phyloP scores from a whole-genome alignment of 2,888 invertebrate genomes.

The Caenorhabditis virilis region DNA sequence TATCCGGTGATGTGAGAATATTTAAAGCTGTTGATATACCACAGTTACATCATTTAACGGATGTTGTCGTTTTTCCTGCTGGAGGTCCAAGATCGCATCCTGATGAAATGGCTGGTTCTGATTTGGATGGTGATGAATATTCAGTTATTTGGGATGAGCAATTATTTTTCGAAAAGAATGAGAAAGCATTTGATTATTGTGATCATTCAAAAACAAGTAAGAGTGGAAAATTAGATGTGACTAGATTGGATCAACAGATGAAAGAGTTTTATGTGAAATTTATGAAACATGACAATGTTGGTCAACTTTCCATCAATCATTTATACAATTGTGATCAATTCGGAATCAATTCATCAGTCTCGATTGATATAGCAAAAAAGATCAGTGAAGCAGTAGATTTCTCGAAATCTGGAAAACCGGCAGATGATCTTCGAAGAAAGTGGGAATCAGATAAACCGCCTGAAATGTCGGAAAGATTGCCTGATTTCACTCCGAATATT shows the following conservation, averaged over 20 bases:
- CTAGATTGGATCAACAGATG: slow-evolving; percentile 37
- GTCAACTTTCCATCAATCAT: slow-evolving; percentile 67
- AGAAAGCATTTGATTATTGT: slow-evolving; percentile 52
- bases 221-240: slow-evolving; percentile 7
- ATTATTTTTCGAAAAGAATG: slow-evolving; percentile 66
- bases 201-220: slow-evolving; percentile 10
- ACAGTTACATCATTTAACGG: slow-evolving; percentile 63
- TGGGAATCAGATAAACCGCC: no score
- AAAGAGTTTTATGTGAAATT: slow-evolving; percentile 68
- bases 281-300: slow-evolving; percentile 68
- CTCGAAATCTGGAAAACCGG: slow-evolving; percentile 45
- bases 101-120: no score
- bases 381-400: slow-evolving; percentile 66
- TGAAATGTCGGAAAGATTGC: slow-evolving; percentile 32
- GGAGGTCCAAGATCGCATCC: slow-evolving; percentile 69
- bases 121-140: no score
- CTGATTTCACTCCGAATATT: slow-evolving; percentile 34
- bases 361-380: slow-evolving; percentile 55
- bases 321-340: slow-evolving; percentile 67
- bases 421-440: no score
- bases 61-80: slow-evolving; percentile 71
- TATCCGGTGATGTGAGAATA: slow-evolving; percentile 70
- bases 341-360: slow-evolving; percentile 55
- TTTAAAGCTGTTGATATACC: slow-evolving; percentile 66
- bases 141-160: no score